These are phyloP conservation scores for Danaus melanippus DNA, from an alignment of 1,140 invertebrate genomes.

Conservation along the genomic window DNA sequence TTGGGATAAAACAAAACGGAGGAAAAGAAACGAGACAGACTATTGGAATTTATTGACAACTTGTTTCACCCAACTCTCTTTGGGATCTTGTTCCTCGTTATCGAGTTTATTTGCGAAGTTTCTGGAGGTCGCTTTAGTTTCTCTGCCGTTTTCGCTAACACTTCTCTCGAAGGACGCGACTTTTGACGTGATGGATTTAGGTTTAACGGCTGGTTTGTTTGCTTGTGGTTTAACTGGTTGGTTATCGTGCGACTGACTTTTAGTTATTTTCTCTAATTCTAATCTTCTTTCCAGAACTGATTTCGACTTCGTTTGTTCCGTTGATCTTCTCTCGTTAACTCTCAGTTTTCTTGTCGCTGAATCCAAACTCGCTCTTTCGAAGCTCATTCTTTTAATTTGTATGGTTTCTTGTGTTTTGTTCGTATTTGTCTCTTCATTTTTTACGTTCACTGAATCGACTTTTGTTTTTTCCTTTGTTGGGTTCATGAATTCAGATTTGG, in stretches of 20 bases:
- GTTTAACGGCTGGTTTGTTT: constrained; percentile 31
- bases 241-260: constrained; percentile 24
- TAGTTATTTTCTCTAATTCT: constrained; percentile 64
- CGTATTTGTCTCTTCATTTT: constrained; percentile 22
- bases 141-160: constrained; percentile 36
- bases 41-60: constrained; percentile 72
- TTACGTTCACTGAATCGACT: constrained; percentile 15
- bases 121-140: constrained; percentile 18
- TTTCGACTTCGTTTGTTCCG: constrained; percentile 51
- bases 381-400: constrained; percentile 63
- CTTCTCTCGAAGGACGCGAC: constrained; percentile 53
- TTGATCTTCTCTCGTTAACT: constrained; percentile 34
- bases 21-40: constrained; percentile 38
- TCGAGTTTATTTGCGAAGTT: constrained; percentile 25
- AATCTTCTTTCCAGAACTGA: constrained; percentile 65
- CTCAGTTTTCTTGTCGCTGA: constrained; percentile 55
- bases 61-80: constrained; percentile 69
- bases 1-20: constrained; percentile 19
- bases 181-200: constrained; percentile 55
- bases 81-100: constrained; percentile 38
- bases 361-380: constrained; percentile 67
- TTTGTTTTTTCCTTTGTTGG: constrained; percentile 27
- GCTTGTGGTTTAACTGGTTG: constrained; percentile 27
- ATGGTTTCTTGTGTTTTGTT: constrained; percentile 42
- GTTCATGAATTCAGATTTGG: constrained; percentile 38